Evolutionary conservation across 2,113 vertebrate species (phyloP).

Genomic region (Neodon shergylaensis): DNA sequence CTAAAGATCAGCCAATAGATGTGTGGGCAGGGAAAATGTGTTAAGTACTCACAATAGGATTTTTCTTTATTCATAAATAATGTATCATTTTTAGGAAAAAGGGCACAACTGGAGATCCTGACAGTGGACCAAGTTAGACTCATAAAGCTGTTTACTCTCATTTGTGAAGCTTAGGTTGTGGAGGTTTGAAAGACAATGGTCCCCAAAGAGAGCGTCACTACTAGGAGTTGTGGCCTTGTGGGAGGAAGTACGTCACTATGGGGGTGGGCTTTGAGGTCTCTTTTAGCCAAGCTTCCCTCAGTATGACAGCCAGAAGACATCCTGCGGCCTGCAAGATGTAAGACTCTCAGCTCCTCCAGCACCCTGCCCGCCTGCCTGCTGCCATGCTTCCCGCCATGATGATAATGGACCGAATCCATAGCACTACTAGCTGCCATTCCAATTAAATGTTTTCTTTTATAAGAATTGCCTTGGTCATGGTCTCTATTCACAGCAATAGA

Average conservation of each 20-base stretch:
- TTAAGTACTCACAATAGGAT: background rate
- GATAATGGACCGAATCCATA: background rate
- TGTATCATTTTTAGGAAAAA: background rate
- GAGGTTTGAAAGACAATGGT: background rate
- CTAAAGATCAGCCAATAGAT: background rate
- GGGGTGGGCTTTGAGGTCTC: too few relatives aligned
- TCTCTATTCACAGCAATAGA: background rate
- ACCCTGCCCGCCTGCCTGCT: background rate
- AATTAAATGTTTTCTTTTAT: background rate
- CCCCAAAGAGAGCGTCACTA: background rate
- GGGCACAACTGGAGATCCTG: background rate
- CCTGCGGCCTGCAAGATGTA: background rate
- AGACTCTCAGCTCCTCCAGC: background rate
- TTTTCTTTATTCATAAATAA: background rate
- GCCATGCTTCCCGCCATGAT: background rate
- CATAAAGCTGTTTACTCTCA: background rate
- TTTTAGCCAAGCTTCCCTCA: background rate
- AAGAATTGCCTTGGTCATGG: background rate
- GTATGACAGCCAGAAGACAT: background rate
- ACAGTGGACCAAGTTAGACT: background rate
- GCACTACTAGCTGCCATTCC: background rate
- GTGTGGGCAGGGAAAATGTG: background rate
- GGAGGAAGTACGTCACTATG: background rate
- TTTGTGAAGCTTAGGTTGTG: background rate
- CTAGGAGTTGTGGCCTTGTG: background rate